These are phyloP conservation scores for Platysternon megacephalum DNA, from an alignment of 2,113 vertebrate genomes.

Conservation along the genomic window DNA sequence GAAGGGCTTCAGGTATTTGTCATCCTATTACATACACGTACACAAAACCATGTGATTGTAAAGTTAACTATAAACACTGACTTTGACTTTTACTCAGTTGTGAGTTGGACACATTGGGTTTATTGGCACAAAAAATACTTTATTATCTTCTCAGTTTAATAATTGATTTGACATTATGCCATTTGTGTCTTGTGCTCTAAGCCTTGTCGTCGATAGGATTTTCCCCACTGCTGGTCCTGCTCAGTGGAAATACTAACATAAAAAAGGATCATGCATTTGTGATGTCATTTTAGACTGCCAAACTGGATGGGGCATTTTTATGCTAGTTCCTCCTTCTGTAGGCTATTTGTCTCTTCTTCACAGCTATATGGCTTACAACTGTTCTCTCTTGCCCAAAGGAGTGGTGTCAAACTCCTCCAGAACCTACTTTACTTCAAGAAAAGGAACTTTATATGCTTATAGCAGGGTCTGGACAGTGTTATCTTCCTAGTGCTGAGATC, in stretches of 20 bases:
- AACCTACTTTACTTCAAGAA: background rate
- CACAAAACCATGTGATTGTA: background rate
- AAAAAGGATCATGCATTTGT: background rate
- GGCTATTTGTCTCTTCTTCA: background rate
- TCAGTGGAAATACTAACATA: background rate
- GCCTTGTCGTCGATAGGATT: background rate
- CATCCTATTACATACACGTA: background rate
- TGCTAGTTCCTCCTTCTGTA: background rate
- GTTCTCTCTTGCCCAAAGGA: background rate
- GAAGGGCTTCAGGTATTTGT: conserved; percentile 84
- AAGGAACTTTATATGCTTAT: background rate
- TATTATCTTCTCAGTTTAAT: background rate
- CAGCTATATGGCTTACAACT: background rate
- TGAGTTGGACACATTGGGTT: background rate
- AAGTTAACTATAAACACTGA: background rate
- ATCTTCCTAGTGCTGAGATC: background rate
- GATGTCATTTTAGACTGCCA: background rate
- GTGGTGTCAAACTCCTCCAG: background rate
- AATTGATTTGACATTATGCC: background rate
- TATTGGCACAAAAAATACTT: fast-evolving
- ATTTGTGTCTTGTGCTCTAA: fast-evolving
- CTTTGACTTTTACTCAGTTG: background rate
- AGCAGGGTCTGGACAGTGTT: background rate
- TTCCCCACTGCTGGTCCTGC: background rate
- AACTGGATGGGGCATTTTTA: background rate